A percentile compares a stretch with the other conserved stretches of the same genome.
Conservation (phyloP, 2,888 invertebrate species). For the Byasa hedistus region DNA sequence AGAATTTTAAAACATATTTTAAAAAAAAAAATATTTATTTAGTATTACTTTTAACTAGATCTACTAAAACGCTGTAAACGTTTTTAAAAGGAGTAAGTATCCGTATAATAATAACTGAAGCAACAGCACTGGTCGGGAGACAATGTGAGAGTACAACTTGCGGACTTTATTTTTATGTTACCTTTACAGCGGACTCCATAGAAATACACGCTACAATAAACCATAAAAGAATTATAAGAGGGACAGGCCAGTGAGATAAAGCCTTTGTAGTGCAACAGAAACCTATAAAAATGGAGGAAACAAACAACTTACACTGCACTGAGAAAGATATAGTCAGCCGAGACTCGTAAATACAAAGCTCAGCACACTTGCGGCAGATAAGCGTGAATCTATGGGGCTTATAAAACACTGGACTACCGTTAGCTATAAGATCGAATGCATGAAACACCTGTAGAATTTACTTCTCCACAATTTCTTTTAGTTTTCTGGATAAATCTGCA, state of each 20-base stretch:
- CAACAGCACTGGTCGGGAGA: too few relatives aligned
- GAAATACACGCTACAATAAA: constrained; percentile 6
- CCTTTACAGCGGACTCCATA: constrained; percentile 1
- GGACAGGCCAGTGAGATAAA: constrained; percentile 1
- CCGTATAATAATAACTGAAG: too few relatives aligned
- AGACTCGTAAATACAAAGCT: constrained; percentile 60
- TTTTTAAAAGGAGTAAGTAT: too few relatives aligned
- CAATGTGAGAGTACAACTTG: too few relatives aligned
- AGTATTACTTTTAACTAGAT: too few relatives aligned
- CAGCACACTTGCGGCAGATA: constrained; percentile 63
- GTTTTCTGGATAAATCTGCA: too few relatives aligned
- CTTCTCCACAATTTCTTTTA: too few relatives aligned
- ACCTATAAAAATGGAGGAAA: constrained; percentile 27
- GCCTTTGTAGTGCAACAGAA: constrained; percentile 12
- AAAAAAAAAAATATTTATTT: too few relatives aligned
- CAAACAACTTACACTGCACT: constrained; percentile 23
- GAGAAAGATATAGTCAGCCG: constrained; percentile 51
- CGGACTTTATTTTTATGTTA: background rate
- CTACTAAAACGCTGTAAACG: too few relatives aligned
- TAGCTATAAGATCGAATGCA: constrained; percentile 16
- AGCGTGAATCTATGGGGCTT: constrained; percentile 71
- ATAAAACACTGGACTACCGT: constrained; percentile 37
- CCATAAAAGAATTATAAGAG: background rate
- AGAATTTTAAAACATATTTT: too few relatives aligned
- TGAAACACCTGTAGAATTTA: constrained; percentile 20